Conservation (phyloP, 2,888 invertebrate genomes). For the Blastobasis lacticolella region DNA sequence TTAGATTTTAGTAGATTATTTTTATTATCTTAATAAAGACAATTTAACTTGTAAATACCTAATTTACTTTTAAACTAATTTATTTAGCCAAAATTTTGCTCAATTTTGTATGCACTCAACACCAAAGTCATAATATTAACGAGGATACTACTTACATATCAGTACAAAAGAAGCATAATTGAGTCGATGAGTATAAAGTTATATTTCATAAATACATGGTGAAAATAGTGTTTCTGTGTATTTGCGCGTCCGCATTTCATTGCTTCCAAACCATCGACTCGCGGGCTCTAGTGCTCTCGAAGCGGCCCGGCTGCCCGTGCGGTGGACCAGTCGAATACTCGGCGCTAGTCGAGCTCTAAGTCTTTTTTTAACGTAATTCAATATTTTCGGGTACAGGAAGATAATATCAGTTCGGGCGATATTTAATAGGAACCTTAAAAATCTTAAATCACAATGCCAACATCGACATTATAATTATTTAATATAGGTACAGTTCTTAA, state of each 20-base stretch:
- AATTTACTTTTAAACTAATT: conserved; percentile 56
- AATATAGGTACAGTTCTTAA: no score
- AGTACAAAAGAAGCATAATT: conserved; percentile 69
- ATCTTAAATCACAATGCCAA: no score
- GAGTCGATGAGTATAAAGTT: conserved; percentile 14
- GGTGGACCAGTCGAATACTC: conserved; percentile 15
- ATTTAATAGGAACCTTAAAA: no score
- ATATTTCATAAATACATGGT: no score
- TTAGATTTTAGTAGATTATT: conserved; percentile 37
- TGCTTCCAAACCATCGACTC: no score
- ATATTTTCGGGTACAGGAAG: no score
- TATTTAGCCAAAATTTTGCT: conserved; percentile 73
- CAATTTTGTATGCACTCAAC: conserved; percentile 70
- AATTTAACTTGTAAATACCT: conserved; percentile 59
- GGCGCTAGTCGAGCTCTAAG: conserved; percentile 48
- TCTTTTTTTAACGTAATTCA: conserved; percentile 22
- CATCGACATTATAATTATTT: no score
- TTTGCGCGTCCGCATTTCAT: no score
- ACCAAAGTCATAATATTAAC: conserved; percentile 71
- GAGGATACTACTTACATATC: conserved; percentile 48
- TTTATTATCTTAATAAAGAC: conserved; percentile 61
- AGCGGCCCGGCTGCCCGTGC: no score
- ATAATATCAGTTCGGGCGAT: no score
- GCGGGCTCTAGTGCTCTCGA: no score
- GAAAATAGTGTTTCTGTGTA: no score